Base-by-base conservation (phyloP, 2,797 vertebrate genomes). In the Loriculus beryllinus region DNA sequence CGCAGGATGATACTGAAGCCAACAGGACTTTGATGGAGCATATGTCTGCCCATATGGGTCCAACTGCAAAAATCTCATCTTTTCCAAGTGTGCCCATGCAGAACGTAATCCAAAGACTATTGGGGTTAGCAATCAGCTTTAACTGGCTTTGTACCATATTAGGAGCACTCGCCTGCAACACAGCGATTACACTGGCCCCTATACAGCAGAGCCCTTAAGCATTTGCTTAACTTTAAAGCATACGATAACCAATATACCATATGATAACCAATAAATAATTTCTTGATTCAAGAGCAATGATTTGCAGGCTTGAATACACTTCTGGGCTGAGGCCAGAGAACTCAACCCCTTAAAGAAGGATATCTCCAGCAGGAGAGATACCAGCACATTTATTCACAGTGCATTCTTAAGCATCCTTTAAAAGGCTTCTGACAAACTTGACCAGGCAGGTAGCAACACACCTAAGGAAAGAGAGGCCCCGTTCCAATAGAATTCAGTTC, bases 21-120 rank as follows among this genome's bases (percentile, higher is more conserved):
- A 95, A 84, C 33, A 54, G 51, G 74, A 83, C 69, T 94, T 23
- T 21, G 77, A 49, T 8, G 33, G n/a, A 94, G 19, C 95, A 93
- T 94, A 96, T 92, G 92, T 54, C 77, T 88, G 77, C 71, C 89
- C 87, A 93, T 90, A 93, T 90, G 95, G 82, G 63, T 64, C 47
- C 80, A 74, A 88, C 40, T 70, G 80, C 33, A 96, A 88, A 91
- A 76, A 75, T 19, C 12, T 72, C 47, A 28, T 92, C 70, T 62
- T 57, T 93, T 88, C 82, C 62, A 87, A 90, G 80, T 48, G 47
- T 5, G 2, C 26, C 59, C 91, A 88, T 59, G 91, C 85, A 91
- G 95, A 94, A 95, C 7, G 1, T 60, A 81, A 91, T 72, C 42
- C 56, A 76, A 60, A 92, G n/a, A 17, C 67, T 88, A 57, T 0